phyloP scores from a whole-genome alignment of 1,140 invertebrate species.

The Lordiphosa clarofinis region DNA sequence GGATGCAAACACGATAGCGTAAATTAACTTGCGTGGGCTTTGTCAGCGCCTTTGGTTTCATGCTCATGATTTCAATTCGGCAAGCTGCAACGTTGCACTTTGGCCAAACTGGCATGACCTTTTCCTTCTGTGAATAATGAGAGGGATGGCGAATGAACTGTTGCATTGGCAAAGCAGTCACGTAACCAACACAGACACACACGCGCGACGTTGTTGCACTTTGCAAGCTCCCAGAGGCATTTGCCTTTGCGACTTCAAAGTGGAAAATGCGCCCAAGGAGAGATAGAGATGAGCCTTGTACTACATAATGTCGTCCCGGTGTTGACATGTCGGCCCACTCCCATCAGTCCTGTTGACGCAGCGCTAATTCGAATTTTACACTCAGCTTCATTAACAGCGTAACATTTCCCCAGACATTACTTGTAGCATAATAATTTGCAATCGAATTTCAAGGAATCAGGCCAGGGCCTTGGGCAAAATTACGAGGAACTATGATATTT shows the following conservation, averaged over 20 bases:
- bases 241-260: constrained; percentile 50
- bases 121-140: neutral
- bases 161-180: constrained; percentile 57
- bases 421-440: constrained; percentile 62
- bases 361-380: constrained; percentile 55
- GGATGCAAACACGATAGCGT: constrained; percentile 12
- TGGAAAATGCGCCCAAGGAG: constrained; percentile 60
- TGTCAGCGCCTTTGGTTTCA: constrained; percentile 40
- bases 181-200: constrained; percentile 37
- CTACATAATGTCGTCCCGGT: constrained; percentile 33
- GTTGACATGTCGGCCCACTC: constrained; percentile 39
- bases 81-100: constrained; percentile 64
- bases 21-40: constrained; percentile 58
- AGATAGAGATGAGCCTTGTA: constrained; percentile 22
- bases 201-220: constrained; percentile 38
- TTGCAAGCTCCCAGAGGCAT: constrained; percentile 54
- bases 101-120: constrained; percentile 12
- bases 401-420: constrained; percentile 47
- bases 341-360: constrained; percentile 18
- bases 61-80: constrained; percentile 72
- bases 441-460: neutral
- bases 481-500: too few species aligned
- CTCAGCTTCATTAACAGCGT: constrained; percentile 11
- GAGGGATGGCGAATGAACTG: neutral
- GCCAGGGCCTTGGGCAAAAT: too few species aligned